These are phyloP conservation scores for Dexiosoma caninum DNA, from an alignment of 2,888 invertebrate genomes.

Conservation along the genomic window DNA sequence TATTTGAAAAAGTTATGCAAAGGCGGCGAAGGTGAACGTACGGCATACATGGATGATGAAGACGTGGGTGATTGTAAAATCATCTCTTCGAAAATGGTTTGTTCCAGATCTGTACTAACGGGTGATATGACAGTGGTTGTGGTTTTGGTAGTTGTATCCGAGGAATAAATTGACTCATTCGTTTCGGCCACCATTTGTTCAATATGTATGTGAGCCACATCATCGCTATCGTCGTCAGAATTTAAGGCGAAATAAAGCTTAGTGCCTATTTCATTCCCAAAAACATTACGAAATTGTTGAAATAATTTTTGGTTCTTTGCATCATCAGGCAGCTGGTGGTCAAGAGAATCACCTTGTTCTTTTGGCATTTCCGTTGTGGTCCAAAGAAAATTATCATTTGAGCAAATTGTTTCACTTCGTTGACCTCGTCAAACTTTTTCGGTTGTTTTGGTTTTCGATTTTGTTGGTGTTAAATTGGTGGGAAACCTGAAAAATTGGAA, in stretches of 20 bases:
- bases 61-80: conserved; percentile 66
- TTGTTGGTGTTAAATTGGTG: conserved; percentile 73
- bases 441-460: conserved; percentile 73
- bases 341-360: conserved; percentile 35
- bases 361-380: conserved; percentile 49
- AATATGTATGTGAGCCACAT: conserved; percentile 69
- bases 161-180: conserved; percentile 65
- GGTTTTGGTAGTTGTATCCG: conserved; percentile 48
- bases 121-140: conserved; percentile 59
- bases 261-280: conserved; percentile 68
- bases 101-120: conserved; percentile 40
- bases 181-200: conserved; percentile 71
- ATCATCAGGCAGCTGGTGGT: conserved; percentile 39
- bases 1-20: conserved; percentile 30
- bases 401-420: conserved; percentile 78
- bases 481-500: conserved; percentile 66
- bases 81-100: conserved; percentile 11
- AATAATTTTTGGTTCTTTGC: conserved; percentile 63
- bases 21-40: conserved; percentile 70
- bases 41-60: conserved; percentile 71
- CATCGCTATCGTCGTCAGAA: conserved; percentile 61
- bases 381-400: conserved; percentile 72
- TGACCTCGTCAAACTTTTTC: conserved; percentile 78
- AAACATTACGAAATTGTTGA: conserved; percentile 70
- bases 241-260: conserved; percentile 69